Conservation (phyloP, 2,888 invertebrate genomes). For the Scelioninae gen. 1 region DNA sequence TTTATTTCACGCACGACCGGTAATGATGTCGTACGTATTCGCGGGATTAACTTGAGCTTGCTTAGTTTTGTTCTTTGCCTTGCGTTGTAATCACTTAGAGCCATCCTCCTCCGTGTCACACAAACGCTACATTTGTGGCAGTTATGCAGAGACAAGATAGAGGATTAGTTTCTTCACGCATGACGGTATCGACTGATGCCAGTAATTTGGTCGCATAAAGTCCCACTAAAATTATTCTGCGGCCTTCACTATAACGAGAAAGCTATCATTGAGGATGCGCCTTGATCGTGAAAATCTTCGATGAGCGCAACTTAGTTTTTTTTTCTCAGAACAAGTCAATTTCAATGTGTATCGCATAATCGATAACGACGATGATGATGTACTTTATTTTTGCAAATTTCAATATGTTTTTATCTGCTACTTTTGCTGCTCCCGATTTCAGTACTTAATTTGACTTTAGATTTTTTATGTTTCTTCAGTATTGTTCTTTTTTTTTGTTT, state of each 20-base stretch:
- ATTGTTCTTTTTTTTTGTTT: neutral
- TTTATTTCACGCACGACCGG: conserved; percentile 16
- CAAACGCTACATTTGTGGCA: conserved; percentile 56
- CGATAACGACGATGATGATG: conserved; percentile 10
- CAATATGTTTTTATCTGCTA: conserved; percentile 12
- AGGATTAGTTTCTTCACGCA: conserved; percentile 66
- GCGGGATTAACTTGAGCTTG: conserved; percentile 31
- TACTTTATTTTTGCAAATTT: conserved; percentile 18
- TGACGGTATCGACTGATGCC: conserved; percentile 57
- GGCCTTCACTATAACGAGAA: conserved; percentile 48
- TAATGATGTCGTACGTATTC: conserved; percentile 18
- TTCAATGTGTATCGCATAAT: conserved; percentile 38
- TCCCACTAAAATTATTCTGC: conserved; percentile 54
- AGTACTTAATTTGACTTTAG: conserved; percentile 8
- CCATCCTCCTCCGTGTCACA: conserved; percentile 41
- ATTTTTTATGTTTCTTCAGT: neutral
- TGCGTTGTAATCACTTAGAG: conserved; percentile 21
- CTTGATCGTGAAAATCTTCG: conserved; percentile 35
- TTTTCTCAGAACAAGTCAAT: conserved; percentile 24
- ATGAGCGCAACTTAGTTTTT: neutral
- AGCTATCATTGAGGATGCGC: conserved; percentile 60
- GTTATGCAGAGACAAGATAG: conserved; percentile 54
- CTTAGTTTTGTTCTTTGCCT: conserved; percentile 16
- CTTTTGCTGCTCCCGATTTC: neutral
- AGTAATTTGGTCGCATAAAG: conserved; percentile 65